Conservation (phyloP, 2,888 invertebrate species). For the Polyommatus icarus region DNA sequence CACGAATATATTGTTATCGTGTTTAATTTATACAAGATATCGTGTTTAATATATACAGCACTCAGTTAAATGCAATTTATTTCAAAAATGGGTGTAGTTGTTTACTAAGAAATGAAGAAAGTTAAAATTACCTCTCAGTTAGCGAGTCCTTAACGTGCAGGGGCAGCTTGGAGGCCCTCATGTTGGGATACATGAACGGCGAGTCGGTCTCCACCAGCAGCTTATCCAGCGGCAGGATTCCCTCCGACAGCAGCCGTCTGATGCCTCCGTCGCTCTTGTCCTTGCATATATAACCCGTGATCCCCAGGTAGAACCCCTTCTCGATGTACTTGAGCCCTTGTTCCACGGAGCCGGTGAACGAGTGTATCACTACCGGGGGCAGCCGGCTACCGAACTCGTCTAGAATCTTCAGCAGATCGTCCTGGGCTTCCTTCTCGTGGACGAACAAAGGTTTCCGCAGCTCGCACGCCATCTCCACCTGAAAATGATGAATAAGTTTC, state of each 20-base stretch:
- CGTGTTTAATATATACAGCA: no score
- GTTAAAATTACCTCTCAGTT: constrained; percentile 93
- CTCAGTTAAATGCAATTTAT: no score
- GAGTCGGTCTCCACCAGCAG: constrained; percentile 95
- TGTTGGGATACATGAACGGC: constrained; percentile 98
- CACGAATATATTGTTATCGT: no score
- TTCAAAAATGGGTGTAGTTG: no score
- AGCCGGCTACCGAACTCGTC: constrained; percentile 72
- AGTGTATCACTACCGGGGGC: constrained; percentile 93
- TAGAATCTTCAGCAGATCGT: constrained; percentile 88
- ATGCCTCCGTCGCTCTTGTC: constrained; percentile 96
- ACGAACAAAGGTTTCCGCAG: constrained; percentile 93
- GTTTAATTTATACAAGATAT: no score
- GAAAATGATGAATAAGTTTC: constrained; percentile 47
- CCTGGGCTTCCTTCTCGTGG: constrained; percentile 95
- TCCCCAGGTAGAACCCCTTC: constrained; percentile 91
- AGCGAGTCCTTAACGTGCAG: constrained; percentile 92
- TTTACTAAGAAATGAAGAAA: no score
- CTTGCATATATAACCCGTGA: constrained; percentile 90
- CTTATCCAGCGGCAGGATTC: constrained; percentile 90
- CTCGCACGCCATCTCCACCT: constrained; percentile 92
- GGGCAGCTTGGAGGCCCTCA: constrained; percentile 94
- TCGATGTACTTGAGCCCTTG: constrained; percentile 90
- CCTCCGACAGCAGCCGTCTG: constrained; percentile 89
- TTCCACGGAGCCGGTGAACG: constrained; percentile 93